Conservation (phyloP, 2,113 vertebrate species). For the Hipposideros armiger region DNA sequence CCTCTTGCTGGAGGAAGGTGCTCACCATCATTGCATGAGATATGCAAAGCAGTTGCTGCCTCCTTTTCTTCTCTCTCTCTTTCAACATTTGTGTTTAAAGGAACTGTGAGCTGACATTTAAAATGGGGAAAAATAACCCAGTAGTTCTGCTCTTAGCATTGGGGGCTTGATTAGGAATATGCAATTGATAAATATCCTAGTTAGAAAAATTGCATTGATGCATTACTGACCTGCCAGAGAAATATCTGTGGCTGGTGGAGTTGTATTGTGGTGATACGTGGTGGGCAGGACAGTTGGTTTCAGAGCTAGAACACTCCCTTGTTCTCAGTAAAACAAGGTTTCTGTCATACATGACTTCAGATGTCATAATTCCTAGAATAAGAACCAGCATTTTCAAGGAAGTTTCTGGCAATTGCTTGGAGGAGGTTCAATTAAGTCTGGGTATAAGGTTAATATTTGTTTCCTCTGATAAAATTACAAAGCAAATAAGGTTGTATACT, state of each 20-base stretch:
- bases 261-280: not conserved
- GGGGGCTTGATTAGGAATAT: not conserved
- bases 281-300: not conserved
- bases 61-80: not conserved
- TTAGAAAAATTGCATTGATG: not conserved
- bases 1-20: not conserved
- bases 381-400: slow-evolving; percentile 8
- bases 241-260: not conserved
- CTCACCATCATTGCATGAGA: not conserved
- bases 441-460: slow-evolving; percentile 21
- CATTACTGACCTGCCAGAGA: not conserved
- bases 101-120: not conserved
- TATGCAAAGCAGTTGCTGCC: not conserved
- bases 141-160: not conserved
- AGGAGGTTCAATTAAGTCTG: not conserved
- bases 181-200: not conserved
- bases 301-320: not conserved
- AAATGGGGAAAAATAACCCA: not conserved
- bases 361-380: slow-evolving; percentile 23
- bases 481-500: not conserved
- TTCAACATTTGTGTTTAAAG: not conserved
- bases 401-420: slow-evolving; percentile 3
- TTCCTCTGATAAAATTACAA: slow-evolving; percentile 44
- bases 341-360: slow-evolving; percentile 1
- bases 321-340: slow-evolving; percentile 56